Base-by-base conservation (phyloP, 2,888 invertebrate species). In the Diachrysia chrysitis region DNA sequence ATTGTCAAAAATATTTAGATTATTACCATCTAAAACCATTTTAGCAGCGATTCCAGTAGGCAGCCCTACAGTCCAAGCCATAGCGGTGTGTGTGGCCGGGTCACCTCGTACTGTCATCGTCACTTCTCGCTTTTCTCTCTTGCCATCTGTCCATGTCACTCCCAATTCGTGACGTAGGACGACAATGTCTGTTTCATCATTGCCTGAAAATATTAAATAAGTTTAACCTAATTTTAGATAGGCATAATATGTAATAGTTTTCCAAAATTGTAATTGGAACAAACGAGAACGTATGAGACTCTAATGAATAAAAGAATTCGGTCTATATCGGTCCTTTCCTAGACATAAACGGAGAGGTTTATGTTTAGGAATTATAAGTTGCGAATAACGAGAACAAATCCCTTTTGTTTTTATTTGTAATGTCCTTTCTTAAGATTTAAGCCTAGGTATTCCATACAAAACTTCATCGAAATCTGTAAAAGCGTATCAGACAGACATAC, bases 41-140 rank as follows among this genome's bases (percentile, higher is more conserved):
- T 99, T 99, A 0, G 99, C 97, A 1, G 99, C 99, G 82, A 99
- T 99, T 21, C 98, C 99, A 7, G 99, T 97, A 97, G 99, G 94
- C 97, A 98, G 80, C 0, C 95, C 95, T 0, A 95, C 95, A 6
- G 95, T 95, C 75, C 94, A 84, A 19, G 95, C 95, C 99, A 99
- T 99, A 29, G 99, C 99, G 0, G 99, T 99, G 91, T 98, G 98
- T 0, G 98, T 97, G 17, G 77, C 73, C 0, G 96, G 94, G 72
- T 98, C 97, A 0, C 99, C 99, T 81, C 99, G 99, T 64, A 97
- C 97, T 0, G 99, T 98, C 93, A 99, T 96, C 75, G 98, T 98
- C 60, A 98, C 97, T 72, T 97, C 98, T 58, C 98, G 97, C 58
- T 96, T 95, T 93, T 99, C 99, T 74, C 97, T 95, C 74, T 96